Conservation (phyloP, 2,797 vertebrate species). For the Gallinago stenura region DNA sequence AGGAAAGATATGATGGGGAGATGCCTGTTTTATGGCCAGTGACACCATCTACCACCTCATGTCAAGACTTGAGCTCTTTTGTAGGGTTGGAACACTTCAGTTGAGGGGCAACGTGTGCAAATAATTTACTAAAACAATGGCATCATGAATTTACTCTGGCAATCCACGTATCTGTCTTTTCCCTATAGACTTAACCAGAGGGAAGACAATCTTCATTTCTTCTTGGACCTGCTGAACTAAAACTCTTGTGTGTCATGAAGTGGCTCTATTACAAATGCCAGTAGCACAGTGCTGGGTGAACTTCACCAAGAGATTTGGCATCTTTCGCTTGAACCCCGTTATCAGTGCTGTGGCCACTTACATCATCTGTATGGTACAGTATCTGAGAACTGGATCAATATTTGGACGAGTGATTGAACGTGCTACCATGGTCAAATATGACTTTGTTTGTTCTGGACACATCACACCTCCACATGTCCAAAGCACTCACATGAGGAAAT, state of each 20-base stretch:
- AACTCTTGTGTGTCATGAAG: neutral
- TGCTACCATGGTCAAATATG: neutral
- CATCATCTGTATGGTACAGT: neutral
- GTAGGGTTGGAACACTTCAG: neutral
- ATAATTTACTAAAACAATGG: neutral
- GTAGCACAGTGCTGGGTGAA: neutral
- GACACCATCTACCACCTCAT: neutral
- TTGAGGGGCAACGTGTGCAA: accelerated
- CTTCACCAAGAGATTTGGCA: neutral
- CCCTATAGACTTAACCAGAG: neutral
- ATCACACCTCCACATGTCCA: neutral
- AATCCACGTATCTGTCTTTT: neutral
- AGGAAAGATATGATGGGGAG: neutral
- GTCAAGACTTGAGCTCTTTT: neutral
- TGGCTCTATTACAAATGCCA: neutral
- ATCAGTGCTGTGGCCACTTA: neutral
- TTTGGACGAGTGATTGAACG: neutral
- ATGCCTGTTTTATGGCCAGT: neutral
- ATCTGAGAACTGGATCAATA: neutral
- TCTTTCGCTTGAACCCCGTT: neutral
- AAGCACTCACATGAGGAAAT: neutral
- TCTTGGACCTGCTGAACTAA: neutral
- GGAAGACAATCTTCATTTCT: neutral
- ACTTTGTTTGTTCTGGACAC: neutral
- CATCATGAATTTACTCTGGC: neutral